A percentile compares a stretch with the other conserved stretches of the same genome.
Conservation (phyloP, 2,113 vertebrate species). For the Burhinus bistriatus region DNA sequence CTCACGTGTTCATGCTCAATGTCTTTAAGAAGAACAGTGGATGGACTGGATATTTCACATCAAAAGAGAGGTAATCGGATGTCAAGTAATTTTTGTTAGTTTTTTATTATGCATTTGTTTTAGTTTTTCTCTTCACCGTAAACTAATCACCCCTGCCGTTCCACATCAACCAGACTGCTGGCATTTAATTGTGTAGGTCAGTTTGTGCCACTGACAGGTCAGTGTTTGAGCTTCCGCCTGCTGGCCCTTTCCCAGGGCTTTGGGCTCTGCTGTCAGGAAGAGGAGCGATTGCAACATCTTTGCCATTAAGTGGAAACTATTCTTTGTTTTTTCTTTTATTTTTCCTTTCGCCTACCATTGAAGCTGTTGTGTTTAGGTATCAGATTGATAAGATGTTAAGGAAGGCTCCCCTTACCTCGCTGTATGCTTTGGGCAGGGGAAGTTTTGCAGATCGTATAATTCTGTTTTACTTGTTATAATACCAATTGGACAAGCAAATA, state of each 20-base stretch:
- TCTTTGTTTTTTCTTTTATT: not conserved
- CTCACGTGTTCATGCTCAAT: not conserved
- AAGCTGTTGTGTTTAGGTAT: not conserved
- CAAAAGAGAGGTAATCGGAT: not conserved
- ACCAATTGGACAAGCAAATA: not conserved
- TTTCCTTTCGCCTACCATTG: not conserved
- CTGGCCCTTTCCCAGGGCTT: not conserved
- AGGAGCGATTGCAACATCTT: not conserved
- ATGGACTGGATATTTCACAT: not conserved
- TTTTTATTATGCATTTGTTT: not conserved
- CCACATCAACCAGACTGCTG: not conserved
- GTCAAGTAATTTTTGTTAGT: not conserved
- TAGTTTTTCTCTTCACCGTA: not conserved
- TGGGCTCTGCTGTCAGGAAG: not conserved
- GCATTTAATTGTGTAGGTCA: not conserved
- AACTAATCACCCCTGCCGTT: not conserved
- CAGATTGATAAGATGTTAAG: not conserved
- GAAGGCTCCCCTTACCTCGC: not conserved
- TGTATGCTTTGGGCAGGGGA: not conserved
- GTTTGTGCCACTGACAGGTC: not conserved
- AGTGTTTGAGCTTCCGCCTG: fast-evolving
- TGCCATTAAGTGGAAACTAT: not conserved
- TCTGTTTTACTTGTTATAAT: not conserved
- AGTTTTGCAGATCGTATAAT: not conserved
- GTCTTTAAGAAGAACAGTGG: not conserved